Base-by-base conservation (phyloP, 2,113 vertebrate genomes). In the Limnothrissa miodon region DNA sequence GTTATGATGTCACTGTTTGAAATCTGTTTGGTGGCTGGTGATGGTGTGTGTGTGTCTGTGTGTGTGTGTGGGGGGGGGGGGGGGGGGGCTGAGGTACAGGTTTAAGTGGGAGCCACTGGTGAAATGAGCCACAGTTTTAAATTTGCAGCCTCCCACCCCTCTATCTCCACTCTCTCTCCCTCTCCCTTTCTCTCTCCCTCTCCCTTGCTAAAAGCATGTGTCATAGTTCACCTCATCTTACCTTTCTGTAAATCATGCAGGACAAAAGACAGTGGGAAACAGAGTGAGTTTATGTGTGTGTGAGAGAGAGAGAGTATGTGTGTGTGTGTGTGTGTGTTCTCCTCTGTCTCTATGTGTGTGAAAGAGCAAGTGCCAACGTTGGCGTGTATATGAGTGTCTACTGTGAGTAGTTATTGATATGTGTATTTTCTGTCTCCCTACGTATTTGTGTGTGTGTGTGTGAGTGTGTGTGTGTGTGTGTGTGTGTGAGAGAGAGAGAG, bases 281-380 rank as follows among this genome's bases (percentile, higher is more conserved):
- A 23, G 51, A 23, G 51, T 53, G 4, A 19, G 51, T 48, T 2
- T 15, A 13, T 48, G 2, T 48, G 46, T 48, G 46, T 48, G 46
- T 48, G 46, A 13, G 46, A 13, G 46, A 13, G 21, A 15, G 19
- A n/a, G 25, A 79, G 39, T 23, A 17, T n/a, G 29, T 53, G 36
- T 84, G 81, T 82, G 78, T 70, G 78, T 74, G 53, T 39, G 13
- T 48, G 45, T 23, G 9, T 44, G 44, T 81, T 1, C n/a, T n/a
- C n/a, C n/a, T n/a, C n/a, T n/a, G n/a, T n/a, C n/a, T n/a, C n/a
- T n/a, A n/a, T n/a, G n/a, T 53, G 19, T 53, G 51, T 23, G 42
- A 42, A 42, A 42, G n/a, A n/a, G 42, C 42, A 42, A 42, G 6
- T 6, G 42, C 2, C 42, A 42, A n/a, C n/a, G n/a, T 42, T 42